Percentiles rank a stretch among this genome's conserved stretches.
Evolutionary conservation across 2,797 vertebrate genomes (phyloP).

Genomic region (Rhabdomys pumilio): DNA sequence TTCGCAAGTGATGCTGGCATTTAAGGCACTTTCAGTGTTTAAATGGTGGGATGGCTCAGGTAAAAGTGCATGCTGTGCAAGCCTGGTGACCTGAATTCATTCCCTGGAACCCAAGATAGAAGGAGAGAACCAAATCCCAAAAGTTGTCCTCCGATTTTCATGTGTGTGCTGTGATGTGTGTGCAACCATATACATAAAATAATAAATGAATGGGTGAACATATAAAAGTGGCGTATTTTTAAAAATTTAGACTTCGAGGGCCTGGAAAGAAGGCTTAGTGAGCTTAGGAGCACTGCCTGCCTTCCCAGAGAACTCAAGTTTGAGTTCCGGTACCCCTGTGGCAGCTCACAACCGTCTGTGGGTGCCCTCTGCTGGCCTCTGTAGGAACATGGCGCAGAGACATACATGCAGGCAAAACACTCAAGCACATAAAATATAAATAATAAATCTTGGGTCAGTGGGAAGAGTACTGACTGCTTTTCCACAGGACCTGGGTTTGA

Average conservation of each 20-base stretch:
- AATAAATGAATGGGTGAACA: not conserved
- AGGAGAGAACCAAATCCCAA: not conserved
- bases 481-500: too few species aligned
- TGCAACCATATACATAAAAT: not conserved
- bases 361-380: not conserved
- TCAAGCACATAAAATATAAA: not conserved
- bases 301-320: not conserved
- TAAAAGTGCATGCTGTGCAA: not conserved
- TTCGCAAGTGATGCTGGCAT: constrained; percentile 7
- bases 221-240: not conserved
- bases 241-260: not conserved
- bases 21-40: not conserved
- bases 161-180: not conserved
- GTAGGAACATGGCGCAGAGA: not conserved
- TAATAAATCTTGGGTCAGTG: not conserved
- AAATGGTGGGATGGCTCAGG: not conserved
- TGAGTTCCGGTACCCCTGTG: not conserved
- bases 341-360: not conserved
- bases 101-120: not conserved
- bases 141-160: not conserved
- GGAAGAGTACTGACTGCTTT: not conserved
- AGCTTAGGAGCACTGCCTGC: not conserved
- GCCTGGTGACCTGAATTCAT: not conserved
- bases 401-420: not conserved
- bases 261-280: not conserved